Conservation (phyloP, 2,888 invertebrate genomes). For the Trichogramma dendrolimi region DNA sequence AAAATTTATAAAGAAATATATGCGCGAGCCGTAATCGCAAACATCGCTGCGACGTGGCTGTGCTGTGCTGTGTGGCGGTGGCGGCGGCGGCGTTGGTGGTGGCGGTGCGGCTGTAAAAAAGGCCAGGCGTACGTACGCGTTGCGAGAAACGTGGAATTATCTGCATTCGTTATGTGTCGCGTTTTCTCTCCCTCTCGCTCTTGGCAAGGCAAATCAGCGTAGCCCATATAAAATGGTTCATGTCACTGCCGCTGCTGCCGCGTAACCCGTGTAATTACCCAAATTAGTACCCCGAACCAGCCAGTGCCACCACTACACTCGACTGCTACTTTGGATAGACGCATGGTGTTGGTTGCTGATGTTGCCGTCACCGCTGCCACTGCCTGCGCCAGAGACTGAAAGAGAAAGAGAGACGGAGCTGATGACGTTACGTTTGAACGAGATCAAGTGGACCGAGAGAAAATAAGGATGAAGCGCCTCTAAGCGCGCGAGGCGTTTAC, state of each 20-base stretch:
- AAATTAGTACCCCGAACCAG: constrained; percentile 25
- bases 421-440: too few relatives aligned
- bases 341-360: too few relatives aligned
- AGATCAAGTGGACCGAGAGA: too few relatives aligned
- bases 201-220: constrained; percentile 18
- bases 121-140: neutral
- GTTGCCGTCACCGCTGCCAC: too few relatives aligned
- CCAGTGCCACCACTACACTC: neutral
- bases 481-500: too few relatives aligned
- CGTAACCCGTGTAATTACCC: constrained; percentile 26
- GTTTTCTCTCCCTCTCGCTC: too few relatives aligned
- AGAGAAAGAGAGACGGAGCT: neutral
- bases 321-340: neutral
- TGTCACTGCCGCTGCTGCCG: constrained; percentile 13
- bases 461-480: too few relatives aligned
- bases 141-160: constrained; percentile 26
- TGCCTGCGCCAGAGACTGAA: neutral
- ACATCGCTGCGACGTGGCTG: constrained; percentile 13
- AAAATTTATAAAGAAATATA: too few relatives aligned
- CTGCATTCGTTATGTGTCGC: constrained; percentile 28
- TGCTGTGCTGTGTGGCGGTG: too few relatives aligned
- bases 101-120: constrained; percentile 9
- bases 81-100: too few relatives aligned
- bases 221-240: constrained; percentile 13
- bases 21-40: constrained; percentile 22